These are phyloP conservation scores for Menura novaehollandiae DNA, from an alignment of 2,113 vertebrate species.

Conservation along the genomic window DNA sequence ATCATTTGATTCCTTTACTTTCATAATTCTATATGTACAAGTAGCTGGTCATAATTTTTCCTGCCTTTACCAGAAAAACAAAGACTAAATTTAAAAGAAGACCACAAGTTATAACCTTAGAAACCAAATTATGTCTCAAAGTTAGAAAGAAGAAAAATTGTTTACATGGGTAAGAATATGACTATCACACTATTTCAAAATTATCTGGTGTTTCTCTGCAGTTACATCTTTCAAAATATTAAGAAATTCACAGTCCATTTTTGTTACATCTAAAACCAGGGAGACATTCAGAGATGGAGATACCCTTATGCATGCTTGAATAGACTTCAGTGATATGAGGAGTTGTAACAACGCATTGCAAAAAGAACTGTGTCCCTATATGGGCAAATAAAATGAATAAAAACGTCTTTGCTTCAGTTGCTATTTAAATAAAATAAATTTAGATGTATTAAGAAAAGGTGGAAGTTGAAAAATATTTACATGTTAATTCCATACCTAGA, in stretches of 20 bases:
- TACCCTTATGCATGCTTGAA: background rate
- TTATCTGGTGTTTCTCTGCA: background rate
- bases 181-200: background rate
- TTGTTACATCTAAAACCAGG: background rate
- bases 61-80: background rate
- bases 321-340: background rate
- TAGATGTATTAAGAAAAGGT: background rate
- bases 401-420: background rate
- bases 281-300: background rate
- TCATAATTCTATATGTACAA: background rate
- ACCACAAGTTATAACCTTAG: background rate
- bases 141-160: background rate
- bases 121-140: background rate
- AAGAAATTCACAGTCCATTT: background rate
- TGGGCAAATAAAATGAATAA: background rate
- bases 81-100: background rate
- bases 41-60: background rate
- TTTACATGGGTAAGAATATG: background rate
- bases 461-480: background rate
- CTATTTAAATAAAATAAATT: background rate
- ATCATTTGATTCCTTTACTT: background rate
- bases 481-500: background rate
- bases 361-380: background rate
- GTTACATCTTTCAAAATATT: background rate
- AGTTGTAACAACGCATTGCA: background rate